phyloP scores from a whole-genome alignment of 1,140 invertebrate species.

The Homalodisca vitripennis region DNA sequence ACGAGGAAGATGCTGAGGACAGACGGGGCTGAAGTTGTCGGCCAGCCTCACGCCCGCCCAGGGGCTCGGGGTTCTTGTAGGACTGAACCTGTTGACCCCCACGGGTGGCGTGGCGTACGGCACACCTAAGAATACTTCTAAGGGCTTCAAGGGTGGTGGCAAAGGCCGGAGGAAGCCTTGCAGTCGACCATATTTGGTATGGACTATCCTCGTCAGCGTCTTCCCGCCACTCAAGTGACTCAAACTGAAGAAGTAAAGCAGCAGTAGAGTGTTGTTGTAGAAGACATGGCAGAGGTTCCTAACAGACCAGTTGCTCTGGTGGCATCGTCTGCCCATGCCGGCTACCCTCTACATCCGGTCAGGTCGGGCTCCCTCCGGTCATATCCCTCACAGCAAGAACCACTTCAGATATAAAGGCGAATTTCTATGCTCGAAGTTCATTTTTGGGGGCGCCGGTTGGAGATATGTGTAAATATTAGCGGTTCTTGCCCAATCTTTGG shows the following conservation, averaged over 20 bases:
- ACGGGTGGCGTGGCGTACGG: constrained; percentile 91
- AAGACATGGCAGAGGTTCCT: neutral
- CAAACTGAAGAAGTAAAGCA: constrained; percentile 5
- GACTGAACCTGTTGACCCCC: constrained; percentile 78
- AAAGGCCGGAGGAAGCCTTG: constrained; percentile 74
- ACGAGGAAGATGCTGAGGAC: constrained; percentile 82
- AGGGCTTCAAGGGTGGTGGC: constrained; percentile 58
- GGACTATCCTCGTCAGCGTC: constrained; percentile 55
- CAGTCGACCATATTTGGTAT: constrained; percentile 75
- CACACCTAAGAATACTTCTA: constrained; percentile 88
- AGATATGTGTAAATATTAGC: too few relatives aligned
- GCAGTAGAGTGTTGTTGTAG: constrained; percentile 3
- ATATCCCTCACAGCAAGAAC: too few relatives aligned
- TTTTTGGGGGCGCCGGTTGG: too few relatives aligned
- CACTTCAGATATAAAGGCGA: too few relatives aligned
- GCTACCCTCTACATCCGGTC: too few relatives aligned
- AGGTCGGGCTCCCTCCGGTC: too few relatives aligned
- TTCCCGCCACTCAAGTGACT: constrained; percentile 48
- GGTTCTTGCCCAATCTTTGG: too few relatives aligned
- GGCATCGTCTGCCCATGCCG: neutral
- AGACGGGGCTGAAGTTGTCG: constrained; percentile 79
- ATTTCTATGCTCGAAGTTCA: too few relatives aligned
- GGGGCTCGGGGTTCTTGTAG: constrained; percentile 82
- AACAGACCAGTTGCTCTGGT: neutral
- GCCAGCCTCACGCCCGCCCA: constrained; percentile 82